A percentile compares a stretch with the other conserved stretches of the same genome.
These are phyloP conservation scores for Lamellibrachia satsuma DNA, from an alignment of 2,888 invertebrate genomes.

Conservation along the genomic window DNA sequence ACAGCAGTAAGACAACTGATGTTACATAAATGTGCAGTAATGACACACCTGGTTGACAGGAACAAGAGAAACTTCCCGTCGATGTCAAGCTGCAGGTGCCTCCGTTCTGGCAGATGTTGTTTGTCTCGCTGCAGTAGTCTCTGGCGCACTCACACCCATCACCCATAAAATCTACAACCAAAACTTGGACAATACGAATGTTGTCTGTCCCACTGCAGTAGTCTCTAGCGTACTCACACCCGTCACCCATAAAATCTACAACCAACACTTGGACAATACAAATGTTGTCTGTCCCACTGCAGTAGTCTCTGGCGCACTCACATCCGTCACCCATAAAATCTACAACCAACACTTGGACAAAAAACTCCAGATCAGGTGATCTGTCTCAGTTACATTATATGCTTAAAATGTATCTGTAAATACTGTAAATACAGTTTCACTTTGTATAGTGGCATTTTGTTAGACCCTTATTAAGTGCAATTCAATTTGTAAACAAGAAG, in stretches of 20 bases:
- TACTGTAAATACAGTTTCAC: too few relatives aligned
- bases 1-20: not conserved
- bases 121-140: slow-evolving; percentile 22
- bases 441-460: too few relatives aligned
- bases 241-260: not conserved
- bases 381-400: too few relatives aligned
- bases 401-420: too few relatives aligned
- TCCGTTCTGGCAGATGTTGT: slow-evolving; percentile 22
- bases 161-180: slow-evolving; percentile 24
- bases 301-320: too few relatives aligned
- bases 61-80: slow-evolving; percentile 13
- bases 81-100: slow-evolving; percentile 18
- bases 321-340: too few relatives aligned
- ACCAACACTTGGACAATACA: too few relatives aligned
- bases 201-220: not conserved
- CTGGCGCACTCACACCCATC: not conserved
- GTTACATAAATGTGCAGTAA: slow-evolving; percentile 7
- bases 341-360: not conserved
- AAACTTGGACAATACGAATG: not conserved
- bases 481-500: too few relatives aligned
- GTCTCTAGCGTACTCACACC: not conserved
- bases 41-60: slow-evolving; percentile 24
- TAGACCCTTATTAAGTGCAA: too few relatives aligned
- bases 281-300: too few relatives aligned
- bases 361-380: too few relatives aligned